These are phyloP conservation scores for Varecia variegata DNA, from an alignment of 2,797 vertebrate species.

Conservation along the genomic window DNA sequence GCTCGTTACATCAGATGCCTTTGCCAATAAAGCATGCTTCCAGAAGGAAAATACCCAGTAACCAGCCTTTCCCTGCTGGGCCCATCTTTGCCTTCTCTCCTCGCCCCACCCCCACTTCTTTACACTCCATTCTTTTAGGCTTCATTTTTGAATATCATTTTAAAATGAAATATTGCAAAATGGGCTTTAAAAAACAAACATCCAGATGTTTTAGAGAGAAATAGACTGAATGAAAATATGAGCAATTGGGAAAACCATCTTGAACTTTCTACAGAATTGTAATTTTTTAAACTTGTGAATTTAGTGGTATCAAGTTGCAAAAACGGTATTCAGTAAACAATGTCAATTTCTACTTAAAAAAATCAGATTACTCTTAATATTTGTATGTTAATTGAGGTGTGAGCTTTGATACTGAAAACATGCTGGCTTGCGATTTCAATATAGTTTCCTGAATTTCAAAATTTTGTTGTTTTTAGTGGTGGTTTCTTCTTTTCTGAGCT, in stretches of 20 bases:
- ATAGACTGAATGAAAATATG: slow-evolving; percentile 25
- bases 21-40: slow-evolving; percentile 49
- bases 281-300: slow-evolving; percentile 41
- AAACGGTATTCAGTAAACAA: slow-evolving; percentile 20
- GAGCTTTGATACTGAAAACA: slow-evolving; percentile 30
- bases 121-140: slow-evolving; percentile 27
- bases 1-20: slow-evolving; percentile 55
- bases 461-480: not conserved
- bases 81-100: slow-evolving; percentile 31
- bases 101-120: slow-evolving; percentile 11
- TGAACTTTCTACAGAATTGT: slow-evolving; percentile 42
- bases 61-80: slow-evolving; percentile 50
- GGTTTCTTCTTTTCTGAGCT: slow-evolving; percentile 4
- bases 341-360: not conserved
- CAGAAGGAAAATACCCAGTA: slow-evolving; percentile 56
- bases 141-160: slow-evolving; percentile 44
- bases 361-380: not conserved
- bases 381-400: slow-evolving; percentile 5
- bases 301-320: slow-evolving; percentile 38
- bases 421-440: slow-evolving; percentile 40
- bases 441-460: slow-evolving; percentile 58
- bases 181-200: not conserved
- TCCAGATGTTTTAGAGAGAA: slow-evolving; percentile 32
- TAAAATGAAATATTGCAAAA: slow-evolving; percentile 27
- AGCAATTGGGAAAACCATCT: not conserved